Conservation (phyloP, 2,797 vertebrate genomes). For the Molossus molossus region DNA sequence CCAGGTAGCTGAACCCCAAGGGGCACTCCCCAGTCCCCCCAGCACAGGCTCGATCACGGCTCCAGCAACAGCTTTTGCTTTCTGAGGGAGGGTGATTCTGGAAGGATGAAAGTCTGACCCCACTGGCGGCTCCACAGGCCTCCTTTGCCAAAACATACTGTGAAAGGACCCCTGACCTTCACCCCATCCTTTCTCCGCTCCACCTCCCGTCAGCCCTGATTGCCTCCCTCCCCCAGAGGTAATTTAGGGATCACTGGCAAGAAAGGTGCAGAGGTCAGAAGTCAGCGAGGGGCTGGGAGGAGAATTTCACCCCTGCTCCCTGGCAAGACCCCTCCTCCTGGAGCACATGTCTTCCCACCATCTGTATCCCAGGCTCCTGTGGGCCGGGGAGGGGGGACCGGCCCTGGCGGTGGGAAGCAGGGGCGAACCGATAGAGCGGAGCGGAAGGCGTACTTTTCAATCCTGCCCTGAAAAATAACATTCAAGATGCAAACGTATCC, state of each 20-base stretch:
- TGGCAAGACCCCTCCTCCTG: neutral
- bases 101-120: constrained; percentile 44
- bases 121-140: constrained; percentile 70
- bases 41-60: constrained; percentile 11
- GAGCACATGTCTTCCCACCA: neutral
- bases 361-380: neutral
- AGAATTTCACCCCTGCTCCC: constrained; percentile 74
- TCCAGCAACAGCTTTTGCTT: constrained; percentile 12
- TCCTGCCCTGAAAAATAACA: neutral
- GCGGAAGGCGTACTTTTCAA: neutral
- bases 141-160: constrained; percentile 85
- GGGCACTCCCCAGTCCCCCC: neutral
- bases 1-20: neutral
- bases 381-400: neutral
- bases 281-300: constrained; percentile 77
- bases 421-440: too few relatives aligned
- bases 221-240: constrained; percentile 65
- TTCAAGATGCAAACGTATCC: neutral
- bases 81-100: neutral
- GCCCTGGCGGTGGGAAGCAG: neutral
- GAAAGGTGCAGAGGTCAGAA: constrained; percentile 85
- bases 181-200: constrained; percentile 52
- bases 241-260: constrained; percentile 86
- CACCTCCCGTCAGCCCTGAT: constrained; percentile 71
- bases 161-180: constrained; percentile 83